Evolutionary conservation across 2,797 vertebrate species (phyloP).

Genomic region (Benthosema pterotum): DNA sequence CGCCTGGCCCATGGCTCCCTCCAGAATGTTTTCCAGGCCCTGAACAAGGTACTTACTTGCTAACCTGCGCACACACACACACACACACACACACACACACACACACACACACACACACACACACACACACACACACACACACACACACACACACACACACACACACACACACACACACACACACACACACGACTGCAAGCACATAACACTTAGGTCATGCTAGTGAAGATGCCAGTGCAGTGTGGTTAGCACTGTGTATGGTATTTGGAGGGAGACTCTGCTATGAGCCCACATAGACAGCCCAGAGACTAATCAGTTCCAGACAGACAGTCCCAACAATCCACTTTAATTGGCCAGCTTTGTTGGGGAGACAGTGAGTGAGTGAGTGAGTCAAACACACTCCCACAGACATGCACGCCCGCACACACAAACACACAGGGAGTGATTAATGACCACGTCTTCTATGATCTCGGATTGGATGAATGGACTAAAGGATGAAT

Average conservation of each 20-base stretch:
- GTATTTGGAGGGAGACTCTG: neutral
- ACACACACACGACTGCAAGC: neutral
- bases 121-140: neutral
- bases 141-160: neutral
- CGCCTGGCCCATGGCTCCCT: conserved; percentile 30
- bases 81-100: conserved; percentile 1
- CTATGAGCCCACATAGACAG: conserved; percentile 22
- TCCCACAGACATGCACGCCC: no score
- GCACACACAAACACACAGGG: no score
- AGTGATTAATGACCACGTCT: neutral
- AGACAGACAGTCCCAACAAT: conserved; percentile 37
- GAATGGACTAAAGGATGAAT: conserved; percentile 1
- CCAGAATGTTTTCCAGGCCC: conserved; percentile 33
- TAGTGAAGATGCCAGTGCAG: conserved; percentile 18
- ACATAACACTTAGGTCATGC: conserved; percentile 25
- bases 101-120: conserved; percentile 8
- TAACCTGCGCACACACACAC: conserved; percentile 22
- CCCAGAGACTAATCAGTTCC: conserved; percentile 59
- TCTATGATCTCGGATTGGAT: conserved; percentile 17
- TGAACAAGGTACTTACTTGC: conserved; percentile 34
- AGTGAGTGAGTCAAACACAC: no score
- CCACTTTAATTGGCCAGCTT: conserved; percentile 29
- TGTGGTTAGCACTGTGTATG: neutral
- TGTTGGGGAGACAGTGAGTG: neutral
- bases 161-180: neutral